phyloP scores from a whole-genome alignment of 2,797 vertebrate species.

The Mastacembelus armatus region DNA sequence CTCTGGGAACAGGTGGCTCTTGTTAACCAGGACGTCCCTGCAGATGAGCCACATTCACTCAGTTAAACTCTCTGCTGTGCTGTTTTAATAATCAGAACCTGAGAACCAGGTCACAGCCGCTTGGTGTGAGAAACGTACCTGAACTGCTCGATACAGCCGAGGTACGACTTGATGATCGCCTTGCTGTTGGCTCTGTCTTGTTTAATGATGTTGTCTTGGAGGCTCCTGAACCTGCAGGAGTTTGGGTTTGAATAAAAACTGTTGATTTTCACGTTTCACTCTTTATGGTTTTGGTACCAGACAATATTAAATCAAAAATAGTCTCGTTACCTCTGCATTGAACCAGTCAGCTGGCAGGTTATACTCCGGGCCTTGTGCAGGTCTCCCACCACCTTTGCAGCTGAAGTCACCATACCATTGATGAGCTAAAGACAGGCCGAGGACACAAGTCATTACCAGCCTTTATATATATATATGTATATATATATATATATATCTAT shows the following conservation, averaged over 20 bases:
- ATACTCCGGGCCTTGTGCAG: constrained; percentile 53
- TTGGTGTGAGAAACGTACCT: constrained; percentile 75
- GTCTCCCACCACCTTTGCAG: constrained; percentile 44
- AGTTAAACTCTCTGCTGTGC: rapidly evolving
- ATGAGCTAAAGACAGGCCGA: constrained; percentile 56
- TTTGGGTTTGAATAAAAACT: neutral
- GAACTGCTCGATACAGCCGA: constrained; percentile 86
- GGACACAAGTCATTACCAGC: neutral
- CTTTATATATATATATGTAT: neutral
- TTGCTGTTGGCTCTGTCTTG: constrained; percentile 75
- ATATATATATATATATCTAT: no score
- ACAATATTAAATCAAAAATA: neutral
- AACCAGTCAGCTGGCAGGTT: constrained; percentile 35
- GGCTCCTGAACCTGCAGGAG: constrained; percentile 83
- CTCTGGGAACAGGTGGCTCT: constrained; percentile 47
- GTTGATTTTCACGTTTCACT: neutral
- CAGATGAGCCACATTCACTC: constrained; percentile 6
- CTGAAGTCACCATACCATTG: constrained; percentile 43
- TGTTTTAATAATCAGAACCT: no score
- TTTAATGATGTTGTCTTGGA: constrained; percentile 85
- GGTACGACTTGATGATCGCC: constrained; percentile 85
- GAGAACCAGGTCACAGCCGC: rapidly evolving
- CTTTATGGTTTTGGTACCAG: no score
- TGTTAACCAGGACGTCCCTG: constrained; percentile 69
- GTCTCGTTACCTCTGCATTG: constrained; percentile 69